Conservation (phyloP, 1,140 invertebrate genomes). For the Lethocerus indicus region DNA sequence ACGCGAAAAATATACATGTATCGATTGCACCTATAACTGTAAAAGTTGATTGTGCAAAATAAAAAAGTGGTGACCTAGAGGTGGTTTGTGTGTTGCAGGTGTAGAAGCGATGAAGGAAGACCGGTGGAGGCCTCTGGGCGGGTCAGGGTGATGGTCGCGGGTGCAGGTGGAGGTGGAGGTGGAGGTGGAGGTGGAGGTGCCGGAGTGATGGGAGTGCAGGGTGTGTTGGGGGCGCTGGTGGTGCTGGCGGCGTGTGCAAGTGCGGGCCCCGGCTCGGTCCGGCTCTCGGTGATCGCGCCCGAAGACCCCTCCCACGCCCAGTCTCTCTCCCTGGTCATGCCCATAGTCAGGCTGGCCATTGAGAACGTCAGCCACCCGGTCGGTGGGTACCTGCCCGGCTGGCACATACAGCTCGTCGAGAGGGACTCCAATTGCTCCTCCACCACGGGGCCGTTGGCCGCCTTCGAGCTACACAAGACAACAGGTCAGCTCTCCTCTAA, state of each 20-base stretch:
- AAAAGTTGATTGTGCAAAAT: no score
- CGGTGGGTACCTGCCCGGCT: slow-evolving; percentile 40
- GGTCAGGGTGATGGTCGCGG: no score
- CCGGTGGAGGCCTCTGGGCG: no score
- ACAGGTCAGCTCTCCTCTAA: slow-evolving; percentile 39
- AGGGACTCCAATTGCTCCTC: slow-evolving; percentile 66
- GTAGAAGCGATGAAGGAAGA: no score
- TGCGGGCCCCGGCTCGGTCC: slow-evolving; percentile 9
- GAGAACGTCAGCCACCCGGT: slow-evolving; percentile 32
- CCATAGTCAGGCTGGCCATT: slow-evolving; percentile 57
- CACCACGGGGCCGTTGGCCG: slow-evolving; percentile 53
- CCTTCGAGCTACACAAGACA: slow-evolving; percentile 56
- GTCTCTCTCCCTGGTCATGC: slow-evolving; percentile 46
- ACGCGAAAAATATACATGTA: no score
- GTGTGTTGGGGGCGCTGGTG: slow-evolving; percentile 2
- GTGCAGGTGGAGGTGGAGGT: no score
- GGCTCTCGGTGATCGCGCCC: slow-evolving; percentile 37
- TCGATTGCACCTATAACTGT: no score
- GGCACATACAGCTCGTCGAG: slow-evolving; percentile 45
- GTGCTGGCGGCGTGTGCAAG: slow-evolving; percentile 1
- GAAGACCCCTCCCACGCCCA: slow-evolving; percentile 35
- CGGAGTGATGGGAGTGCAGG: no score
- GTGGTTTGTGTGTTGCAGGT: no score
- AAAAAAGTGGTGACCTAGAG: no score
- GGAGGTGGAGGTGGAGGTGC: no score